Evolutionary conservation across 2,113 vertebrate species (phyloP).

Genomic region (Pseudonaja textilis): DNA sequence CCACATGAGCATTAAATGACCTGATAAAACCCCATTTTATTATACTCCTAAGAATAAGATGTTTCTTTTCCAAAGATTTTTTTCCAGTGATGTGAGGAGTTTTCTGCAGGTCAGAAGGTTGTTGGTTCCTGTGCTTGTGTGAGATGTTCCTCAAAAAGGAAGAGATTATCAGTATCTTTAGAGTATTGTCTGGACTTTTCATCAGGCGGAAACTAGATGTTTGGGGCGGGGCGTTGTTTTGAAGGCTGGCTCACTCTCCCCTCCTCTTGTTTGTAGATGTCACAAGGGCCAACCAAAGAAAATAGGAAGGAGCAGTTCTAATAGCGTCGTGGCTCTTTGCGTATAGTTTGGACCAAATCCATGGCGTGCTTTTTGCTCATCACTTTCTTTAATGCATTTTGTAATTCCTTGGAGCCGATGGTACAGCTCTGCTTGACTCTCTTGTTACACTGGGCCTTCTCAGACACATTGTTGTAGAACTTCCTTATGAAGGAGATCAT

Average conservation of each 20-base stretch:
- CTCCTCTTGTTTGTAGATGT: neutral
- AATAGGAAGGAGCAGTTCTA: neutral
- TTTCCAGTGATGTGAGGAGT: neutral
- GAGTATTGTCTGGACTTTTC: neutral
- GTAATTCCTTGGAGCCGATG: constrained; percentile 13
- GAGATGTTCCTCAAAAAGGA: neutral
- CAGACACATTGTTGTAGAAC: constrained; percentile 22
- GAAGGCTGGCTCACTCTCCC: neutral
- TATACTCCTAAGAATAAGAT: constrained; percentile 5
- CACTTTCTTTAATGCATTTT: constrained; percentile 19
- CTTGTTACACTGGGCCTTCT: neutral
- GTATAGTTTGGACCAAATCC: neutral
- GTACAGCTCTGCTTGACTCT: neutral
- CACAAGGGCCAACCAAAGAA: neutral
- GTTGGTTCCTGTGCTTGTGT: neutral
- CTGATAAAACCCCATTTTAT: constrained; percentile 23
- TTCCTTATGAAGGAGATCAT: constrained; percentile 28
- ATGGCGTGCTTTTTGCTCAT: constrained; percentile 9
- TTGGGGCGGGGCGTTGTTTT: neutral
- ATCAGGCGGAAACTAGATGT: neutral
- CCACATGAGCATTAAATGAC: neutral
- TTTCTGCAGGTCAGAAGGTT: neutral
- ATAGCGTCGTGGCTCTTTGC: neutral
- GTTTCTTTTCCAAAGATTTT: neutral
- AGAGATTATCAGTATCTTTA: neutral